Percentiles rank a stretch among this genome's conserved stretches.
Conservation (phyloP, 2,797 vertebrate genomes). For the Coregonus ussuriensis region DNA sequence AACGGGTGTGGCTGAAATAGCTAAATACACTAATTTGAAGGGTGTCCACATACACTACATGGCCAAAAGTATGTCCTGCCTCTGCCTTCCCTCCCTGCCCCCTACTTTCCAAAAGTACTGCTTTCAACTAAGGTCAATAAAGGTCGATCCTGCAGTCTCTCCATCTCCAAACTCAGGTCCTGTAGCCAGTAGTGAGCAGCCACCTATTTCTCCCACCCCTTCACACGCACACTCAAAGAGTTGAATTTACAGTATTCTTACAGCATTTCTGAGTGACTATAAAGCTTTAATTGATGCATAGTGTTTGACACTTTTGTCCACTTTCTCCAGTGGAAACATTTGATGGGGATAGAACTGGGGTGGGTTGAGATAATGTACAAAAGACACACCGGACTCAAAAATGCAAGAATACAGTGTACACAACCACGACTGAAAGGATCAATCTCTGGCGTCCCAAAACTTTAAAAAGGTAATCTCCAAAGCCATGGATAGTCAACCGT, state of each 20-base stretch:
- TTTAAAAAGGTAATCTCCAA: slow-evolving; percentile 63
- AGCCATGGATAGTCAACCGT: slow-evolving; percentile 72
- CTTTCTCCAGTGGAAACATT: slow-evolving; percentile 72
- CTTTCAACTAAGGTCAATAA: slow-evolving; percentile 69
- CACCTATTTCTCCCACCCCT: neutral
- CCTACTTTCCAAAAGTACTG: slow-evolving; percentile 57
- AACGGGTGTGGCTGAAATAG: no score
- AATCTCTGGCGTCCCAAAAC: slow-evolving; percentile 51
- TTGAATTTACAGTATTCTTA: slow-evolving; percentile 77
- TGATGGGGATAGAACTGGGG: slow-evolving; percentile 39
- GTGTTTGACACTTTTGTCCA: slow-evolving; percentile 64
- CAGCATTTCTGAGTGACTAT: slow-evolving; percentile 63
- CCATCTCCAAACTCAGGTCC: slow-evolving; percentile 37
- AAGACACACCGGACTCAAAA: slow-evolving; percentile 48
- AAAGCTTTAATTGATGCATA: slow-evolving; percentile 80
- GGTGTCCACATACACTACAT: no score
- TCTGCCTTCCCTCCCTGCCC: slow-evolving; percentile 4
- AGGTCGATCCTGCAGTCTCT: slow-evolving; percentile 58
- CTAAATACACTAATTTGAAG: no score
- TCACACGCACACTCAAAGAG: slow-evolving; percentile 58
- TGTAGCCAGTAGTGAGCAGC: slow-evolving; percentile 22
- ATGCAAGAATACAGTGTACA: slow-evolving; percentile 76
- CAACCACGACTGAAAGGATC: slow-evolving; percentile 61
- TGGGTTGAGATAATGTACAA: slow-evolving; percentile 28
- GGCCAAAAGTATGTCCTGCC: slow-evolving; percentile 14